Percentiles rank a stretch among this genome's conserved stretches.
Evolutionary conservation across 2,797 vertebrate species (phyloP).

Genomic region (Lophius americanus): DNA sequence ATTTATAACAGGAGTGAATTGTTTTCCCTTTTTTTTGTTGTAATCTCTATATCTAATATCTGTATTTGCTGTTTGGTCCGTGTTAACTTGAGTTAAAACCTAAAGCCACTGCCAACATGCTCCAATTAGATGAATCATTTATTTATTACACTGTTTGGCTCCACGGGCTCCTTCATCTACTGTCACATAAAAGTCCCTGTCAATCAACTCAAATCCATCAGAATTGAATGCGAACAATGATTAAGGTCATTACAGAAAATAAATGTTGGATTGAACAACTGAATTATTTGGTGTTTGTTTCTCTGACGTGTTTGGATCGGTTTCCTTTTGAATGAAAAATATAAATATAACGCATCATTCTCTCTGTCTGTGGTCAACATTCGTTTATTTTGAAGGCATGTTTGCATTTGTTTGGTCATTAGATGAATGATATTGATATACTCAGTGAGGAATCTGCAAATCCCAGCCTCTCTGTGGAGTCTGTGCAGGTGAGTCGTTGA

Average conservation of each 20-base stretch:
- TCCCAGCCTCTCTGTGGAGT: too few relatives aligned
- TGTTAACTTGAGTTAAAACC: conserved; percentile 43
- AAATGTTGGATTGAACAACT: conserved; percentile 11
- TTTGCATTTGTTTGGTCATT: neutral
- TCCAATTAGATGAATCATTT: conserved; percentile 28
- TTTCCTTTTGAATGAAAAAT: neutral
- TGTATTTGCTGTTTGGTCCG: conserved; percentile 57
- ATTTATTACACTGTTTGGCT: conserved; percentile 50
- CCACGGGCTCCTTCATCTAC: conserved; percentile 66
- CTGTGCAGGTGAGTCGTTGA: too few relatives aligned
- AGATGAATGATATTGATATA: too few relatives aligned
- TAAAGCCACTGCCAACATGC: conserved; percentile 3
- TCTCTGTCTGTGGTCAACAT: neutral
- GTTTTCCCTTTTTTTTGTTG: neutral
- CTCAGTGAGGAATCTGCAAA: too few relatives aligned
- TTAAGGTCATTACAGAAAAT: conserved; percentile 19
- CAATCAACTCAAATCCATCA: conserved; percentile 6
- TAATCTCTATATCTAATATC: too few relatives aligned
- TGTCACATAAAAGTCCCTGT: conserved; percentile 72
- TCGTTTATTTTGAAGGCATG: neutral
- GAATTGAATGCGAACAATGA: neutral
- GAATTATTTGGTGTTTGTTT: neutral
- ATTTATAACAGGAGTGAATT: conserved; percentile 66
- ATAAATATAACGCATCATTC: neutral
- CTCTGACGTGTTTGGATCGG: neutral